phyloP scores from a whole-genome alignment of 30 jellyfish, hydroid and myxozoan genomes.

The Turritopsis rubra region DNA sequence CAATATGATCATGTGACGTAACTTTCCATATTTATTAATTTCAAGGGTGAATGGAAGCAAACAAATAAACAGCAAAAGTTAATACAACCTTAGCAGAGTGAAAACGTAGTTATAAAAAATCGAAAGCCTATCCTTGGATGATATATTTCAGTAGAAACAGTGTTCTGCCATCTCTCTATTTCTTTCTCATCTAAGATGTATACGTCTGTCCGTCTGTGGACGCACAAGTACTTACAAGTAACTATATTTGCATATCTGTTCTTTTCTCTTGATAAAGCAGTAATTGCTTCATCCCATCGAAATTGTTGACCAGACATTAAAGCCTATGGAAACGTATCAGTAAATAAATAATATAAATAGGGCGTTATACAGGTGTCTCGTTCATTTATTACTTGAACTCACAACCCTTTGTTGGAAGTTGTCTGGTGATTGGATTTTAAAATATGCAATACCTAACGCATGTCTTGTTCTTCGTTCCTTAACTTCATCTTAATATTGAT shows the following conservation, averaged over 20 bases:
- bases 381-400: not conserved
- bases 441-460: too few species aligned
- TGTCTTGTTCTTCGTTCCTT: too few species aligned
- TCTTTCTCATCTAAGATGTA: not conserved
- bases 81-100: not conserved
- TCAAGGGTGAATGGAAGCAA: not conserved
- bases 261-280: slow-evolving; percentile 46
- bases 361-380: not conserved
- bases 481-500: too few species aligned
- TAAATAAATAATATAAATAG: not conserved
- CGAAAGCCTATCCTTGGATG: not conserved
- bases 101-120: not conserved
- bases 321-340: slow-evolving; percentile 23
- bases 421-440: too few species aligned
- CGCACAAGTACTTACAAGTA: slow-evolving; percentile 52
- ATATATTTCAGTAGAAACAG: not conserved
- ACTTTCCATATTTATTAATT: not conserved
- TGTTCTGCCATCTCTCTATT: not conserved
- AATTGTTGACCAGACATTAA: slow-evolving; percentile 58
- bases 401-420: not conserved
- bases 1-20: not conserved
- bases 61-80: not conserved
- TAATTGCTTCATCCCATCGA: slow-evolving; percentile 62
- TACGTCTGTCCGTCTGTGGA: not conserved
- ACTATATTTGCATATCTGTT: slow-evolving; percentile 90